These are phyloP conservation scores for Cyphomyrus plagiostoma DNA, from an alignment of 2,113 vertebrate species.

Conservation along the genomic window DNA sequence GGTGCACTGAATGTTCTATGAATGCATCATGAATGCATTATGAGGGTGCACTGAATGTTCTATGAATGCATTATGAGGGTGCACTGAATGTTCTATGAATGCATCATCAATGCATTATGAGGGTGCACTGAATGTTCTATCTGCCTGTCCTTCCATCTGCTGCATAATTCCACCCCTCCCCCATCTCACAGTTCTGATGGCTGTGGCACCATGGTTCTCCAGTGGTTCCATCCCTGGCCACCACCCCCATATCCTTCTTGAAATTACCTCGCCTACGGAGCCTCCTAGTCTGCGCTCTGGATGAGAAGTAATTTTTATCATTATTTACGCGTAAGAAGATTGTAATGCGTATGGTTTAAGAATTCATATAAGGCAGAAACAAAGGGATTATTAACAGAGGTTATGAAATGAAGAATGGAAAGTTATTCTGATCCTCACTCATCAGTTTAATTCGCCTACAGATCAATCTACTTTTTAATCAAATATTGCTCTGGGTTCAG, in stretches of 20 bases:
- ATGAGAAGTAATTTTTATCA: not conserved
- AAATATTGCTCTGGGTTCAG: slow-evolving; percentile 33
- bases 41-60: not conserved
- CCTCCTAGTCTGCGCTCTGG: not conserved
- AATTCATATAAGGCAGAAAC: slow-evolving; percentile 33
- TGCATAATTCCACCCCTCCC: not conserved
- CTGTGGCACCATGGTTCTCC: not conserved
- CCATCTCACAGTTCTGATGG: not conserved
- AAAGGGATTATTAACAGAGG: slow-evolving; percentile 34
- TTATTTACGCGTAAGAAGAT: slow-evolving; percentile 4
- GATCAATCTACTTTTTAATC: slow-evolving; percentile 45
- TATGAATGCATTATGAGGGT: not conserved
- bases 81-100: not conserved
- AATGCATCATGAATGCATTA: not conserved
- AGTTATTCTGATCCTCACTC: slow-evolving; percentile 41
- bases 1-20: not conserved
- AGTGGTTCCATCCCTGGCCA: not conserved
- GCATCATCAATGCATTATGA: not conserved
- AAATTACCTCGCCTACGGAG: not conserved
- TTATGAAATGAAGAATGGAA: slow-evolving; percentile 40
- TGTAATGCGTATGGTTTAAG: slow-evolving; percentile 25
- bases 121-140: not conserved
- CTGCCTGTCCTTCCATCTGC: not conserved
- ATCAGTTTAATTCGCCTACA: slow-evolving; percentile 39
- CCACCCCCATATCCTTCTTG: not conserved